Evolutionary conservation across 2,113 vertebrate genomes (phyloP), one percentile per base, ranked within the genome.

Genomic region (Rousettus leschenaultii): DNA sequence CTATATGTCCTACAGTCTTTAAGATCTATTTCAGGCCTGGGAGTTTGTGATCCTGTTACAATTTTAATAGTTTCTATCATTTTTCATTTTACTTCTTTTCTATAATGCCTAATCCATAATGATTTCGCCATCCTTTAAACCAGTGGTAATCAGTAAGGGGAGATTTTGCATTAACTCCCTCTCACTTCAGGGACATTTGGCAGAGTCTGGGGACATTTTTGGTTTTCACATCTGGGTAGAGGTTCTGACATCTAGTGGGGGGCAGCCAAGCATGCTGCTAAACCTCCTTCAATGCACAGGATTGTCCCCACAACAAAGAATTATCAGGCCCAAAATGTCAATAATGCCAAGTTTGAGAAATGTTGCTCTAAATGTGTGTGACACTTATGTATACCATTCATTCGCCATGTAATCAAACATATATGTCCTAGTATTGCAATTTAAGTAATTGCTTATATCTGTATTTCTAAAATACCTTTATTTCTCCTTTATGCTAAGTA

Each of bases 1-100:
- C 6, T 28, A 5, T 10, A 2, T 43, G 16, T 48, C 19, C 2
- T 7, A 14, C 4, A n/a, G 30, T 91, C 30, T 91, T 63, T 26
- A 78, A 59, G 53, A 40, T 65, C n/a, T 18, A 0, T 24, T 84
- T 87, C 21, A 65, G 19, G 13, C 45, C 61, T 59, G 24, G n/a
- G 38, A 77, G 18, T 86, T 14, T 68, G 12, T 59, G 33, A 65
- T 57, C 79, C 57, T 91, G 35, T 45, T 71, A 10, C 3, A 57
- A 3, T 80, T 61, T 57, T 82, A 75, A 59, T 78, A 43, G 15
- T 86, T 84, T 78, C 43, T 86, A 7, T 84, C 26, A 73, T n/a
- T 83, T 96, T 94, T 91, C 48, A 63, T 53, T 57, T 65, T 45
- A 78, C 51, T 90, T 94, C 18, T 93, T 88, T 97, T 79, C 77